A percentile compares a stretch with the other conserved stretches of the same genome.
These are phyloP conservation scores for Ametastegia equiseti DNA, from an alignment of 2,888 invertebrate genomes.

Conservation along the genomic window DNA sequence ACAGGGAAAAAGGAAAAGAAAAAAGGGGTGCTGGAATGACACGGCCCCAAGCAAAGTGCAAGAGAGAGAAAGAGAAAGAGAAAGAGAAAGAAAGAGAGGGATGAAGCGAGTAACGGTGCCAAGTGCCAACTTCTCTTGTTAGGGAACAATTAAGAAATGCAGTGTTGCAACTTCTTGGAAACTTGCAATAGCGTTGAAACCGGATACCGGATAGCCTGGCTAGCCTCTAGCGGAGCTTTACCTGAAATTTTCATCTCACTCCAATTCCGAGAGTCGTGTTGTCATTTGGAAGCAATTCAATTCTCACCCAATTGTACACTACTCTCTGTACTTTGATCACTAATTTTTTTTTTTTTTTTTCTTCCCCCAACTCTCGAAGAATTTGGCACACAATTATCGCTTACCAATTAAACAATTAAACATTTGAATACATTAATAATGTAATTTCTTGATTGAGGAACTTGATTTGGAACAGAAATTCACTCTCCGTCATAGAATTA, in stretches of 20 bases:
- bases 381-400: too few species aligned
- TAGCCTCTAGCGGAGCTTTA: not conserved
- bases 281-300: not conserved
- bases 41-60: not conserved
- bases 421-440: too few species aligned
- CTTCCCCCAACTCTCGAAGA: too few species aligned
- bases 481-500: too few species aligned
- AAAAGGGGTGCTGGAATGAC: not conserved
- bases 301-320: not conserved
- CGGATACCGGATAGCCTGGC: not conserved
- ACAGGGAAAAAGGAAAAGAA: not conserved
- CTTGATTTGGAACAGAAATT: too few species aligned
- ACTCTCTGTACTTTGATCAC: too few species aligned
- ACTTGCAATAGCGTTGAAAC: not conserved
- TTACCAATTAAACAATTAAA: too few species aligned
- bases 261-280: not conserved
- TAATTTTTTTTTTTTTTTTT: too few species aligned
- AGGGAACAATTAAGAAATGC: conserved; percentile 73
- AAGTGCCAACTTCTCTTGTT: conserved; percentile 70
- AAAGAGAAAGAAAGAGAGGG: not conserved
- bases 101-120: conserved; percentile 51
- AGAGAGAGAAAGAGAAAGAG: not conserved
- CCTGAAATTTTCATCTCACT: conserved; percentile 23
- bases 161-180: conserved; percentile 61
- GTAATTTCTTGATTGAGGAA: too few species aligned